Conservation (phyloP, 2,888 invertebrate species). For the Onchidella celtica region DNA sequence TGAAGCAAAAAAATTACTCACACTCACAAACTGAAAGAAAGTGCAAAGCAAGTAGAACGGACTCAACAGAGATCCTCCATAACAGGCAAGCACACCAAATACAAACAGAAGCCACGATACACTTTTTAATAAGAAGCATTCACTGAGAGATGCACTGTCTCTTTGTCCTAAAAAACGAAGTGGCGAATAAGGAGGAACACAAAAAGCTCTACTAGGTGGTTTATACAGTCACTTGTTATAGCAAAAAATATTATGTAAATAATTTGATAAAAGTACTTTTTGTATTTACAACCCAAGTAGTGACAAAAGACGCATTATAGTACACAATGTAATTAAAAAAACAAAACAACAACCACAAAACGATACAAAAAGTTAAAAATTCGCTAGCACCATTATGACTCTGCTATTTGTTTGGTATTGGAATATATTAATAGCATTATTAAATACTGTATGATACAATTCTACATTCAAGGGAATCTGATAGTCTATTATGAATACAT, state of each 20-base stretch:
- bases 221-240: constrained; percentile 16
- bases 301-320: background rate
- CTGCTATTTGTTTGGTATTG: constrained; percentile 16
- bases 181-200: background rate
- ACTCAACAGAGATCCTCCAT: constrained; percentile 3
- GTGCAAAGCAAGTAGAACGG: background rate
- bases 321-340: background rate
- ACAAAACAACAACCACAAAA: constrained; percentile 3
- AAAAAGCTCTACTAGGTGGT: background rate
- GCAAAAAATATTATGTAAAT: constrained; percentile 24
- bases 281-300: background rate
- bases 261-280: constrained; percentile 7
- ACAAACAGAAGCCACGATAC: background rate
- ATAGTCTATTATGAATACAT: background rate
- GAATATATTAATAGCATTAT: constrained; percentile 43
- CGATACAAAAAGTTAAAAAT: background rate
- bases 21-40: background rate
- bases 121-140: background rate
- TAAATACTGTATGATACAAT: constrained; percentile 3
- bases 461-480: background rate
- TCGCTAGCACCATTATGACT: constrained; percentile 47
- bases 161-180: constrained; percentile 5
- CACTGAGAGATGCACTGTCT: constrained; percentile 14
- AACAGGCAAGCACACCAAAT: no score
- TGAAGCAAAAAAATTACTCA: background rate